Conservation (phyloP, 2,113 vertebrate genomes). For the Corythornis vintsioides region DNA sequence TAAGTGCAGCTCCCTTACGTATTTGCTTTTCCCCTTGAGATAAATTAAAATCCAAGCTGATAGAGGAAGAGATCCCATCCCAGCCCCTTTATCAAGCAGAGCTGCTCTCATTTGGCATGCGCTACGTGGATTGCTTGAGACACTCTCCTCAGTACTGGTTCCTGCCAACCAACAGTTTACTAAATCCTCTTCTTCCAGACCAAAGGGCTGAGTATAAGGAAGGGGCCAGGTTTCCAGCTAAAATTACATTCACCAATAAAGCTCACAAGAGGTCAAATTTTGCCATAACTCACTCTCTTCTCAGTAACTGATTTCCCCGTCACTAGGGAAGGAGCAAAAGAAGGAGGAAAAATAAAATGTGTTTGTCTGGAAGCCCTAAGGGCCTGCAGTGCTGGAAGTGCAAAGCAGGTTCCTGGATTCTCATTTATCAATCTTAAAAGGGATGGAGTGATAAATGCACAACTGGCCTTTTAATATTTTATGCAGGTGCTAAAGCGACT, state of each 20-base stretch:
- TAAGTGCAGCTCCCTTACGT: neutral
- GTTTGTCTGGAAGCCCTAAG: conserved; percentile 81
- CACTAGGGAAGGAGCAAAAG: conserved; percentile 65
- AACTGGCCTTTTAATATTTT: conserved; percentile 86
- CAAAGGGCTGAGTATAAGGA: conserved; percentile 77
- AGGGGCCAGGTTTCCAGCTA: conserved; percentile 82
- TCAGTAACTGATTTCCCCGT: conserved; percentile 77
- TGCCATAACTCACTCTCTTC: conserved; percentile 81
- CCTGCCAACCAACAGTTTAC: conserved; percentile 67
- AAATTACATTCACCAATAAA: conserved; percentile 90
- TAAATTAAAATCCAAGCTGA: conserved; percentile 62
- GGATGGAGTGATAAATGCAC: conserved; percentile 87
- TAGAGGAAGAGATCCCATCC: conserved; percentile 32
- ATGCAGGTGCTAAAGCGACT: conserved; percentile 83
- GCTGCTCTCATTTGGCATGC: conserved; percentile 50
- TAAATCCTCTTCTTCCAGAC: conserved; percentile 74
- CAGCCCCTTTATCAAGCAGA: conserved; percentile 22
- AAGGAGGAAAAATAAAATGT: conserved; percentile 79
- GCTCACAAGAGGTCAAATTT: conserved; percentile 83
- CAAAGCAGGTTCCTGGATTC: conserved; percentile 81
- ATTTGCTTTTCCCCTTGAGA: conserved; percentile 3
- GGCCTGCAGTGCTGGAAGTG: conserved; percentile 77
- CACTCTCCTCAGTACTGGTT: conserved; percentile 31
- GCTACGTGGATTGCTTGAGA: conserved; percentile 4
- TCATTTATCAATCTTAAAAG: conserved; percentile 87